Percentiles rank a stretch among this genome's conserved stretches.
Conservation (phyloP, 2,888 invertebrate genomes). For the Melieria picta region DNA sequence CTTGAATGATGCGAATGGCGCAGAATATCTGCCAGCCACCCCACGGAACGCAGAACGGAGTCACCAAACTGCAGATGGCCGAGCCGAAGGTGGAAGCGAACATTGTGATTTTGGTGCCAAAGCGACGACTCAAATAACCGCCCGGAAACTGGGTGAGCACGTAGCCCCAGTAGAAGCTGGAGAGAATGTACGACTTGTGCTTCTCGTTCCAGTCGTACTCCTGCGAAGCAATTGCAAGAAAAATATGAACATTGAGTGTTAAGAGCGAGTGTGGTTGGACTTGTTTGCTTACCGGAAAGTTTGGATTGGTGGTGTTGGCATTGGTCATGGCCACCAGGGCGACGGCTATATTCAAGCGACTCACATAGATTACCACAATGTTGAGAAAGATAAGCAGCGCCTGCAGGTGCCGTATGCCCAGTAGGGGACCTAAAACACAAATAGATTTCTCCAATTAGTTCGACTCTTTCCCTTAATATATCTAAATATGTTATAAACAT, state of each 20-base stretch:
- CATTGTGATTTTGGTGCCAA: slow-evolving; percentile 75
- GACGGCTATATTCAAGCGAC: slow-evolving; percentile 76
- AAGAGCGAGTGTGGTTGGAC: neutral
- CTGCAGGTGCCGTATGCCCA: slow-evolving; percentile 75
- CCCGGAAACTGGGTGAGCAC: slow-evolving; percentile 72
- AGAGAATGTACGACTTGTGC: slow-evolving; percentile 71
- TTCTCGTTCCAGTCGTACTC: slow-evolving; percentile 67
- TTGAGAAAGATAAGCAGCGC: slow-evolving; percentile 71
- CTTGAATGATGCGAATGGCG: slow-evolving; percentile 72
- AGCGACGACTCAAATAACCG: slow-evolving; percentile 73
- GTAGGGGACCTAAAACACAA: slow-evolving; percentile 62
- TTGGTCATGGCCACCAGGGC: slow-evolving; percentile 81
- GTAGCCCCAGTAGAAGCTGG: slow-evolving; percentile 85
- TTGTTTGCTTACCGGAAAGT: slow-evolving; percentile 66
- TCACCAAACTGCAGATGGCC: slow-evolving; percentile 72
- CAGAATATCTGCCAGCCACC: slow-evolving; percentile 71
- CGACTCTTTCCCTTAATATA: too few species aligned
- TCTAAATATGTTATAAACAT: too few species aligned
- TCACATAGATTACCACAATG: slow-evolving; percentile 71
- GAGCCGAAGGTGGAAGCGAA: slow-evolving; percentile 71
- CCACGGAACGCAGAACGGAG: slow-evolving; percentile 75
- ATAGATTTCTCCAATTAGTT: neutral
- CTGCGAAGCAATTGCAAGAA: slow-evolving; percentile 41
- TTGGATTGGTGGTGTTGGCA: slow-evolving; percentile 65
- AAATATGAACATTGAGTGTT: neutral